Evolutionary conservation across 2,888 invertebrate genomes (phyloP), one percentile per base, ranked within the genome.

Genomic region (Philereme vetulata): DNA sequence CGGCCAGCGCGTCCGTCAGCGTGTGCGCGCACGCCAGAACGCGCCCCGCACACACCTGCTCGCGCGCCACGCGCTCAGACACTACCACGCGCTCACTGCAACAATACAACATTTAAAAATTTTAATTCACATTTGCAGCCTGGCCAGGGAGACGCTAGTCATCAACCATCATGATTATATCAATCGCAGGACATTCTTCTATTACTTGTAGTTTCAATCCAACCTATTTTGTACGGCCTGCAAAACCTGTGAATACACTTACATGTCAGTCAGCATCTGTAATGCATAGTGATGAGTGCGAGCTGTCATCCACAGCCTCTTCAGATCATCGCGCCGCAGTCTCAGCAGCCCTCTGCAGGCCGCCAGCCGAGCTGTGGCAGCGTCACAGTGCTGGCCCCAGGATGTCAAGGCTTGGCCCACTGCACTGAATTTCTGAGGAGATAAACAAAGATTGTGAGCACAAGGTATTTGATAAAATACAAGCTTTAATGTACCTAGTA

Each of bases 251-350:
- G 21, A 21, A 2, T 3, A 10, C 32, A 86, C 94, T 92, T 84
- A 96, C 97, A 98, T 97, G 88, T 98, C 97, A 72, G 98, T 97
- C 46, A 99, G 87, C 87, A 98, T 94, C 70, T 96, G 94, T 45
- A 98, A 85, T 59, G 98, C 96, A 79, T 98, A 96, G 79, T 98
- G 97, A 78, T 99, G 98, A 77, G 99, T 98, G n/a, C 99, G 94
- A 0, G 98, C 97, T 84, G 99, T 98, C 5, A 97, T 93, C 98
- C 99, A 99, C 57, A 99, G 93, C 68, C 98, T 96, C 75, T 97
- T 95, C 62, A 99, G 90, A 82, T 99, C 99, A 77, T 98, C 98
- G 42, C 98, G 93, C 56, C 98, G 95, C 84, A 98, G 97, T 64
- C 97, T 95, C 64, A 99, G 88, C 56, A 99, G 88, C 36, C 89